Percentiles rank a stretch among this genome's conserved stretches.
Evolutionary conservation across 2,888 invertebrate species (phyloP).

Genomic region (Acanthopleura granulata): DNA sequence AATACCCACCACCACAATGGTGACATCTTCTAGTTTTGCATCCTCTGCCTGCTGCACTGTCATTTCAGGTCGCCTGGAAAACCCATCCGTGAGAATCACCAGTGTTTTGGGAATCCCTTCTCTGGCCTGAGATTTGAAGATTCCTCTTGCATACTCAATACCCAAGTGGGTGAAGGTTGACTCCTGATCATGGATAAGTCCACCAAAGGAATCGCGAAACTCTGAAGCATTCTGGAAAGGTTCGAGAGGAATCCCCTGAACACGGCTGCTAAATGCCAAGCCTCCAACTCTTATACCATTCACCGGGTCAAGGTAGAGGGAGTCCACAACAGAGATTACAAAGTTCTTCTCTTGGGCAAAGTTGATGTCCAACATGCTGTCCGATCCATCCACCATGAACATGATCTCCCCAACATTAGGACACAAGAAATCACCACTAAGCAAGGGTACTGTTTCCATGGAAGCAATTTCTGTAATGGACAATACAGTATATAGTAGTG

Average conservation of each 20-base stretch:
- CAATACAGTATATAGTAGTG: background rate
- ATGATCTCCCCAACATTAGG: background rate
- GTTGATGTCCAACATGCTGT: conserved; percentile 1
- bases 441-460: background rate
- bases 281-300: conserved; percentile 1
- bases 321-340: background rate
- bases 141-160: background rate
- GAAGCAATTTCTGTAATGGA: background rate
- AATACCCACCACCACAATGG: background rate
- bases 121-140: background rate
- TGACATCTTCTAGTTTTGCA: background rate
- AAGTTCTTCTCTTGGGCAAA: conserved; percentile 12
- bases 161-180: conserved; percentile 2
- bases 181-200: background rate
- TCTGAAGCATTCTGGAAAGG: background rate
- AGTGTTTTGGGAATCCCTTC: background rate
- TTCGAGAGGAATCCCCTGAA: background rate
- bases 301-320: background rate
- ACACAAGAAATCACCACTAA: background rate
- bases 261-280: background rate
- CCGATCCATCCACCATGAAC: conserved; percentile 11
- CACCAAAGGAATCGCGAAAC: background rate
- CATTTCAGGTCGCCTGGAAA: background rate
- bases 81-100: conserved; percentile 1
- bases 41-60: background rate